A percentile compares a stretch with the other conserved stretches of the same genome.
Conservation (phyloP, 2,888 invertebrate genomes). For the Leptogaster cylindrica region DNA sequence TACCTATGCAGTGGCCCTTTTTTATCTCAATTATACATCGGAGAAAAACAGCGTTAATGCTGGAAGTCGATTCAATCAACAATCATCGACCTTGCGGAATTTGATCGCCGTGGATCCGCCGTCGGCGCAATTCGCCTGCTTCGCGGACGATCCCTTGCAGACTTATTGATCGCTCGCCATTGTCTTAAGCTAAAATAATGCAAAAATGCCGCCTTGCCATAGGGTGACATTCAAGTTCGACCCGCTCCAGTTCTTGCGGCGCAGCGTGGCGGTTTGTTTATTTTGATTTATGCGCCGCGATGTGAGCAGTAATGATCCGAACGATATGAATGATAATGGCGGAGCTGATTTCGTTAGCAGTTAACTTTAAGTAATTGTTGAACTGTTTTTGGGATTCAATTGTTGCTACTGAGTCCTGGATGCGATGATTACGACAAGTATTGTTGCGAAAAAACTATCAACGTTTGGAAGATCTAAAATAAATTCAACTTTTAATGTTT, state of each 20-base stretch:
- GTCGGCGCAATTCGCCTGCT: not conserved
- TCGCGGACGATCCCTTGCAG: not conserved
- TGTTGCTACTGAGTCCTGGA: no score
- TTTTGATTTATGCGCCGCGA: conserved; percentile 17
- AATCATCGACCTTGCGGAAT: conserved; percentile 52
- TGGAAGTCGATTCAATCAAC: conserved; percentile 47
- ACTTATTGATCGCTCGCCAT: conserved; percentile 40
- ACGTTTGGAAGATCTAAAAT: no score
- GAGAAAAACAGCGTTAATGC: conserved; percentile 46
- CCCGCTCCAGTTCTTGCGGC: conserved; percentile 22
- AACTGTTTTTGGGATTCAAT: no score
- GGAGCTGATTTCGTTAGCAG: no score
- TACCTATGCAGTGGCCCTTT: conserved; percentile 49
- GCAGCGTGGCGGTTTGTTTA: not conserved
- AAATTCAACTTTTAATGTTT: no score
- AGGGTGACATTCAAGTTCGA: conserved; percentile 38
- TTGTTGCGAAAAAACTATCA: no score
- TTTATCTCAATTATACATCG: conserved; percentile 52
- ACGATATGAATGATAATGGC: conserved; percentile 32
- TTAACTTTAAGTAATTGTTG: no score
- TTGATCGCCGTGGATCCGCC: conserved; percentile 47
- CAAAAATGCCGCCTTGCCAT: conserved; percentile 51
- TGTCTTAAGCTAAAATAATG: conserved; percentile 50
- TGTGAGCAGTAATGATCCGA: conserved; percentile 24
- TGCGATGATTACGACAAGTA: no score